Evolutionary conservation across 2,888 invertebrate genomes (phyloP), one percentile per base, ranked within the genome.

Genomic region (Furcula furcula): DNA sequence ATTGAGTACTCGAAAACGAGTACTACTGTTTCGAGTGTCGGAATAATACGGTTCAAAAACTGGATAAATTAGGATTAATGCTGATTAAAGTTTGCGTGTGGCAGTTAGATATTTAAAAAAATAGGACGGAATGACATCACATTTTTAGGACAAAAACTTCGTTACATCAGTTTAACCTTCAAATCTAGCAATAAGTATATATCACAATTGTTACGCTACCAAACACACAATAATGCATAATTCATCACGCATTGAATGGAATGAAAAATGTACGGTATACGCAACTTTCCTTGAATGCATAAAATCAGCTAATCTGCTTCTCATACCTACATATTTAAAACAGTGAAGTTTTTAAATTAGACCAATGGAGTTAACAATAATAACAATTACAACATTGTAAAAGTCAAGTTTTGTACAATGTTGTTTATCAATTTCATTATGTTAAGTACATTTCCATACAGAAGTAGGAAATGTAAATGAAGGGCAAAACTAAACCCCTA

Each of bases 191-290:
- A n/a, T n/a, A n/a, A n/a, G n/a, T n/a, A n/a, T 44, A 45, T 51
- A 55, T 49, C 52, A 39, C 29, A 49, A 54, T 47, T 55, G 48
- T 65, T 66, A 67, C 67, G 58, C 67, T 58, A 69, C 16, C 6
- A 63, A 43, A 48, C 40, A 46, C 38, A 49, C 41, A 46, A 31
- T 31, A 46, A 66, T 75, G 67, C 75, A 77, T 78, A 47, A 79
- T 75, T 72, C 67, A 78, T 55, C 34, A 40, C 42, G 29, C 48
- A 51, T 53, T 46, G 54, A 52, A 50, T 43, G 49, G 60, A 67
- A 65, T 65, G 59, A 66, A 61, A 67, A 65, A 69, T 62, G 50
- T 56, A 65, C 50, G 44, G 59, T 68, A 68, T 70, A 68, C 63
- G 39, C 41, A 58, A 57, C 49, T 64, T 70, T 66, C 56, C 54